Evolutionary conservation across 2,113 vertebrate genomes (phyloP).

Genomic region (Lepisosteus osseus): DNA sequence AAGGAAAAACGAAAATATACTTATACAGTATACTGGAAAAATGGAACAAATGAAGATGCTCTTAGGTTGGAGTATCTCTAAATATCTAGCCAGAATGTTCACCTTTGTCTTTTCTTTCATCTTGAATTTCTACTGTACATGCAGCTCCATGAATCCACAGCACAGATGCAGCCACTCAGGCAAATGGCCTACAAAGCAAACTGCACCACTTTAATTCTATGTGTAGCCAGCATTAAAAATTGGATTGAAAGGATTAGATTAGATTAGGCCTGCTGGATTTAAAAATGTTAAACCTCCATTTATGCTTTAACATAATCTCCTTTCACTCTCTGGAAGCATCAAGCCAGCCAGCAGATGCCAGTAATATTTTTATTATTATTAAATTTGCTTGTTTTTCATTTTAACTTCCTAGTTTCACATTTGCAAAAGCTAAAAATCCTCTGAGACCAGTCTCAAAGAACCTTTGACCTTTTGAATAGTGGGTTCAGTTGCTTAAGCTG

Average conservation of each 20-base stretch:
- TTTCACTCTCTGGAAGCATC: conserved; percentile 79
- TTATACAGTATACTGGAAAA: too few species aligned
- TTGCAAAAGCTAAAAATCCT: conserved; percentile 67
- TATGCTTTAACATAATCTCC: conserved; percentile 90
- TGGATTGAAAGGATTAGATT: conserved; percentile 98
- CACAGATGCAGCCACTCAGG: conserved; percentile 80
- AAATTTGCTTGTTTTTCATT: conserved; percentile 64
- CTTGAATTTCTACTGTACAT: conserved; percentile 6
- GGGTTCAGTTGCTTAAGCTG: conserved; percentile 45
- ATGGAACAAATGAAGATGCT: too few species aligned
- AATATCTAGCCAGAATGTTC: not conserved
- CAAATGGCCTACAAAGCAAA: conserved; percentile 82
- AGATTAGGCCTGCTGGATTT: conserved; percentile 94
- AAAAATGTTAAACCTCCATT: conserved; percentile 92
- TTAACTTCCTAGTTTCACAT: conserved; percentile 59
- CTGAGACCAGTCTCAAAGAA: conserved; percentile 42
- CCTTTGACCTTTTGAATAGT: conserved; percentile 37
- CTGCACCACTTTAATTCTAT: conserved; percentile 84
- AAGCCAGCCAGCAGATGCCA: conserved; percentile 69
- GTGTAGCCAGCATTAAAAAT: conserved; percentile 98
- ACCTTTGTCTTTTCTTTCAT: conserved; percentile 17
- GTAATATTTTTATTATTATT: conserved; percentile 62
- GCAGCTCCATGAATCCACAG: conserved; percentile 47
- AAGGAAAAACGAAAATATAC: too few species aligned
- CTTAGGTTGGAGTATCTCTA: too few species aligned